Conservation (phyloP, 2,888 invertebrate species). For the Platerodrilus igneus region DNA sequence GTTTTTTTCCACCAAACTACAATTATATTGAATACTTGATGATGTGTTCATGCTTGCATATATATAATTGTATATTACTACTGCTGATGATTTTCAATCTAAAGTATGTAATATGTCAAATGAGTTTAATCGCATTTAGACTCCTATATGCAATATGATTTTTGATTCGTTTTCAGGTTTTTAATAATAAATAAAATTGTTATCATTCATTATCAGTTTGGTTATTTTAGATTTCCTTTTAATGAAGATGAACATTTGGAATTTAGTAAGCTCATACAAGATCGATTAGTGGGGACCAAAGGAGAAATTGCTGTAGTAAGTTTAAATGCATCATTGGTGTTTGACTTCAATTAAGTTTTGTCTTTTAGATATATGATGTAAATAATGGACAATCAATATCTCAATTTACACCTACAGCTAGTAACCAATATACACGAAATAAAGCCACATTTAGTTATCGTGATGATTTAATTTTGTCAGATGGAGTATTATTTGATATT, state of each 20-base stretch:
- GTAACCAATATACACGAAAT: slow-evolving; percentile 92
- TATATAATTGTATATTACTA: too few species aligned
- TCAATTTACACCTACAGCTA: slow-evolving; percentile 72
- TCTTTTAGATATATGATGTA: slow-evolving; percentile 89
- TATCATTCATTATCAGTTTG: too few species aligned
- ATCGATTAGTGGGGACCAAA: slow-evolving; percentile 85
- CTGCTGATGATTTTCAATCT: too few species aligned
- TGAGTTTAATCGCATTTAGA: slow-evolving; percentile 12
- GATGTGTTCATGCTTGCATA: too few species aligned
- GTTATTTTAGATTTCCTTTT: too few species aligned
- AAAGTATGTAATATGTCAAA: too few species aligned
- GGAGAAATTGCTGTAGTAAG: slow-evolving; percentile 75
- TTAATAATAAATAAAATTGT: too few species aligned
- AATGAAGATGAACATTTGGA: slow-evolving; percentile 87
- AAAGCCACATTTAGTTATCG: slow-evolving; percentile 90
- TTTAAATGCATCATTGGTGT: slow-evolving; percentile 42
- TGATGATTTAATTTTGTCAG: slow-evolving; percentile 90
- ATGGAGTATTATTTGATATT: slow-evolving; percentile 94
- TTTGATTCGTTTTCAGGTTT: too few species aligned
- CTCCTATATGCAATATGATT: slow-evolving; percentile 11
- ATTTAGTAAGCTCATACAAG: slow-evolving; percentile 81
- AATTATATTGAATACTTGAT: too few species aligned
- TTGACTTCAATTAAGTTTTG: too few species aligned
- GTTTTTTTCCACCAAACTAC: too few species aligned
- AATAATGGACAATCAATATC: slow-evolving; percentile 70